A percentile compares a stretch with the other conserved stretches of the same genome.
phyloP scores from a whole-genome alignment of 1,140 invertebrate species.

The Hestina assimilis region DNA sequence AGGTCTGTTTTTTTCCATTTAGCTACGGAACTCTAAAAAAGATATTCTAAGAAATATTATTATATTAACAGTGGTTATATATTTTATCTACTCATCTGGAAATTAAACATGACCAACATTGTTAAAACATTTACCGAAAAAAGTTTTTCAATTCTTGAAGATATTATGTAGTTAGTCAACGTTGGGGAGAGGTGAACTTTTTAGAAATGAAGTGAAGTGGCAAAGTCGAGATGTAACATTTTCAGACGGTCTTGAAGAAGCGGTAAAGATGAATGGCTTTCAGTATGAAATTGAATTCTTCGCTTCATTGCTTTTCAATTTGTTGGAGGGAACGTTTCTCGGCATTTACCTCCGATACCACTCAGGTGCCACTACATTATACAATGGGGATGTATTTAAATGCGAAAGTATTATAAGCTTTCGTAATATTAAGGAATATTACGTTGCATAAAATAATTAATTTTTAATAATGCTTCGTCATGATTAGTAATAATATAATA shows the following conservation, averaged over 20 bases:
- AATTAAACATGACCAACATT: conserved; percentile 34
- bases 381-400: conserved; percentile 4
- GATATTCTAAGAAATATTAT: too few relatives aligned
- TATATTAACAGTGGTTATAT: too few relatives aligned
- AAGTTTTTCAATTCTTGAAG: conserved; percentile 38
- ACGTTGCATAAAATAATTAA: neutral
- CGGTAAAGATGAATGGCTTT: conserved; percentile 79
- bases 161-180: conserved; percentile 19
- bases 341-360: conserved; percentile 61
- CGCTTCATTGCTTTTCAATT: conserved; percentile 81
- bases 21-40: too few relatives aligned
- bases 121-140: conserved; percentile 16
- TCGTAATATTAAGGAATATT: neutral
- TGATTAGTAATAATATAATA: too few relatives aligned
- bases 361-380: conserved; percentile 32
- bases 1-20: too few relatives aligned
- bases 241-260: conserved; percentile 65
- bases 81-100: too few relatives aligned
- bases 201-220: conserved; percentile 57
- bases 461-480: neutral
- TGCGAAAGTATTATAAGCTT: neutral
- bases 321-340: conserved; percentile 68
- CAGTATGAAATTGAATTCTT: conserved; percentile 82
- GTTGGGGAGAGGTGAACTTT: conserved; percentile 51
- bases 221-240: conserved; percentile 70